A percentile compares a stretch with the other conserved stretches of the same genome.
These are phyloP conservation scores for Blastomussa wellsi DNA, from an alignment of 92 coral and sea anemone species.

Conservation along the genomic window DNA sequence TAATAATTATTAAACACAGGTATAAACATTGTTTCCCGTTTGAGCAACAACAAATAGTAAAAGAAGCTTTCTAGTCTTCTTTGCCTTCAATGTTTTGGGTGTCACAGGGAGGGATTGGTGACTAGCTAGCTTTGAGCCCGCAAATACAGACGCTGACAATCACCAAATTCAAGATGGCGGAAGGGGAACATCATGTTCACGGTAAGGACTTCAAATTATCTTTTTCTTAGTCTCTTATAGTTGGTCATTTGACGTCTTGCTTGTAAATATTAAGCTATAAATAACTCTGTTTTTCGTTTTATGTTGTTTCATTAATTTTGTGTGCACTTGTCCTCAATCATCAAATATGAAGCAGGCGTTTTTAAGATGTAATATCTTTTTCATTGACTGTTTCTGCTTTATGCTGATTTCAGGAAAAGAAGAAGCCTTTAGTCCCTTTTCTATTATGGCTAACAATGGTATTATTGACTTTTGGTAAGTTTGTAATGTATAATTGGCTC, in stretches of 20 bases:
- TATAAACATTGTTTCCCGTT: neutral
- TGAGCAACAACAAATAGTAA: too few species aligned
- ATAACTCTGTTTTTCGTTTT: neutral
- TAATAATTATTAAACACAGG: neutral
- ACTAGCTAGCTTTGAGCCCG: slow-evolving; percentile 12
- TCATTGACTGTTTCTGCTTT: neutral
- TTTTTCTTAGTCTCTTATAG: neutral
- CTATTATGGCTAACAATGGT: slow-evolving; percentile 86
- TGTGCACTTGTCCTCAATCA: too few species aligned
- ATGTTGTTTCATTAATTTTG: too few species aligned
- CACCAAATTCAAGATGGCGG: slow-evolving; percentile 84
- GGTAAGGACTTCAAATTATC: neutral
- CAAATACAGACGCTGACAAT: neutral
- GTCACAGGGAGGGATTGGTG: slow-evolving; percentile 18
- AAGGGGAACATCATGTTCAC: slow-evolving; percentile 54
- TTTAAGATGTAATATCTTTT: too few species aligned
- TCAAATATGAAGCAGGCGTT: too few species aligned
- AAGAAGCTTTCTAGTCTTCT: neutral
- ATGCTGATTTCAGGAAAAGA: slow-evolving; percentile 45
- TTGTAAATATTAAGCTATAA: neutral
- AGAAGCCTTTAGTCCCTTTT: slow-evolving; percentile 96
- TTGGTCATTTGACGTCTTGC: neutral
- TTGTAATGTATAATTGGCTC: neutral
- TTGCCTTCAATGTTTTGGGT: neutral
- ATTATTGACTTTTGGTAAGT: slow-evolving; percentile 94